These are phyloP conservation scores for Palythoa grandiflora DNA, from an alignment of 92 coral and sea anemone genomes.

Conservation along the genomic window DNA sequence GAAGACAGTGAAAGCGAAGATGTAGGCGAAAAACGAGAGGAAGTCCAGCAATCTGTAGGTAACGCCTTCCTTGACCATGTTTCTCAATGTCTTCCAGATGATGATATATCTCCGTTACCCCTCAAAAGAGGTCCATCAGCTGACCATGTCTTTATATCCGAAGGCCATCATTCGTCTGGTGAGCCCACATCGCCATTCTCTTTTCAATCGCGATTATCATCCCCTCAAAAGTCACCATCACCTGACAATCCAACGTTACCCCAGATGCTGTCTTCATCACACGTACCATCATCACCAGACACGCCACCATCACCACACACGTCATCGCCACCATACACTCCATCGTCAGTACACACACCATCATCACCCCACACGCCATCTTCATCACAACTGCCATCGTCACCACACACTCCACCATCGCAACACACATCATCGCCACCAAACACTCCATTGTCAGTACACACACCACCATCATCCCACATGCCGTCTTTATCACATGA, in stretches of 20 bases:
- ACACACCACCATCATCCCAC: neutral
- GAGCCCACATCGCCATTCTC: neutral
- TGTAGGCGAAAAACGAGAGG: neutral
- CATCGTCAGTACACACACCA: neutral
- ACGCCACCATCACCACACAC: neutral
- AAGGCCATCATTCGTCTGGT: neutral
- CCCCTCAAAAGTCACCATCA: neutral
- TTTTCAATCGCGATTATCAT: neutral
- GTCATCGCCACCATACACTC: neutral
- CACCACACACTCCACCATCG: neutral
- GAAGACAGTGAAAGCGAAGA: conserved; percentile 42
- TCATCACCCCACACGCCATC: neutral
- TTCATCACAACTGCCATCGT: neutral
- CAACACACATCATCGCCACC: neutral
- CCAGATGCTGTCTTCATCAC: neutral
- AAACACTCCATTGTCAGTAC: neutral
- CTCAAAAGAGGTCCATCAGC: neutral
- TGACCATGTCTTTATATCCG: neutral
- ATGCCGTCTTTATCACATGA: neutral
- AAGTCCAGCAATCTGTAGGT: neutral
- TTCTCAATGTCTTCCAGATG: conserved; percentile 1
- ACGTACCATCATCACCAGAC: neutral
- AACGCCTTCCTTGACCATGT: neutral
- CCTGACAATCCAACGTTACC: neutral
- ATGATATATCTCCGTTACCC: neutral